Evolutionary conservation across 2,888 invertebrate genomes (phyloP).

Genomic region (Chrysolina americana): DNA sequence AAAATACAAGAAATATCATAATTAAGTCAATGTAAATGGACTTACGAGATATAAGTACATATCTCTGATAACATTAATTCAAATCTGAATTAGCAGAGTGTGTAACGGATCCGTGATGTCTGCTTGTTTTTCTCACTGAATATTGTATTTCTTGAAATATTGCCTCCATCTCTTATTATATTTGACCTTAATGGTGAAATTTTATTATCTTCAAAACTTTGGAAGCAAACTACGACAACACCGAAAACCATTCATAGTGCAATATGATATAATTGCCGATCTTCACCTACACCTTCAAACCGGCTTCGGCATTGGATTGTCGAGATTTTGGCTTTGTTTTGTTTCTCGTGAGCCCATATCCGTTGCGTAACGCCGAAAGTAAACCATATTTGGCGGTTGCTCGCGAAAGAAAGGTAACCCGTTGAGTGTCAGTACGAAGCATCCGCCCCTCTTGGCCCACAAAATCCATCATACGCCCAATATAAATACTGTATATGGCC

Average conservation of each 20-base stretch:
- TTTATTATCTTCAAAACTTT: too few relatives aligned
- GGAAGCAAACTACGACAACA: too few relatives aligned
- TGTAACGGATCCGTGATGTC: too few relatives aligned
- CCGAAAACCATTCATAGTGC: background rate
- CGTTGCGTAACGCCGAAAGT: conserved; percentile 61
- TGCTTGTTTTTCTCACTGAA: too few relatives aligned
- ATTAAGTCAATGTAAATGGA: too few relatives aligned
- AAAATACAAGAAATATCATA: too few relatives aligned
- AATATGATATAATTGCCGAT: background rate
- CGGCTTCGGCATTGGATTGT: conserved; percentile 11
- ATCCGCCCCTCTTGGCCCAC: conserved; percentile 58
- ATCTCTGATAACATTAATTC: too few relatives aligned
- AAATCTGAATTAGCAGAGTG: too few relatives aligned
- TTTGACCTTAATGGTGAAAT: too few relatives aligned
- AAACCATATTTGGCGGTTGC: conserved; percentile 60
- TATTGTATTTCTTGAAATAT: too few relatives aligned
- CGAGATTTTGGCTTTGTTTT: conserved; percentile 2
- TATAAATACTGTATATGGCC: conserved; percentile 60
- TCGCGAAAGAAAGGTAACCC: conserved; percentile 38
- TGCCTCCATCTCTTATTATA: too few relatives aligned
- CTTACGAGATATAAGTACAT: too few relatives aligned
- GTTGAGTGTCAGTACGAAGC: conserved; percentile 25
- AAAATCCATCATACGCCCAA: conserved; percentile 52
- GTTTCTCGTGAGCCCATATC: background rate
- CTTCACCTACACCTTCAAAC: conserved; percentile 10